Evolutionary conservation across 2,888 invertebrate genomes (phyloP), one percentile per base, ranked within the genome.

Genomic region (Heliconius aoede): DNA sequence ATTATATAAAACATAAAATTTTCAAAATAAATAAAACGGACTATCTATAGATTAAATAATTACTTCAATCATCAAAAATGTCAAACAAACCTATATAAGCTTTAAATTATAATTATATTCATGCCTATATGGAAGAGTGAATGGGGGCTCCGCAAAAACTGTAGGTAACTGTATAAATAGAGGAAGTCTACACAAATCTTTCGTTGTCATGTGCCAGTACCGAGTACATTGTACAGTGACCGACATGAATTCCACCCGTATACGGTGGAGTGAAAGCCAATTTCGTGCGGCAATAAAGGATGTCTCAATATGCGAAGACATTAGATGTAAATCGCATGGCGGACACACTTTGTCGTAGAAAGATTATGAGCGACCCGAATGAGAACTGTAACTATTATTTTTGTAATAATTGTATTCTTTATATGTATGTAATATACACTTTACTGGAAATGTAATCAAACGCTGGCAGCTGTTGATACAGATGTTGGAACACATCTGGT

Each of bases 401-500:
- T 60, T 36, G 40, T 58, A 68, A 40, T 51, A 40, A 58, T 11
- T 72, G 36, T 60, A 72, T 72, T 72, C 58, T 72, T 60, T 60
- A 60, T 36, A 26, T 72, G 60, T 36, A 26, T 72, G 60, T 40
- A 58, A 60, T 24, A 51, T 30, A 32, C 46, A 46, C 40, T 72
- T 74, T 72, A 26, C 67, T 78, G 74, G 55, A 67, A 76, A 74
- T 75, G 77, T 77, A 79, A 79, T 79, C 78, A 79, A 79, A 77
- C 68, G 61, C 60, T 62, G 64, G 74, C 79, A 77, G 77, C 77
- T 76, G 79, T 79, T 77, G 73, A 64, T 79, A 79, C 79, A 79
- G 77, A 79, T 79, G 79, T 77, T 77, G 67, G 58, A 64, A 69
- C 74, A 79, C 79, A 79, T 79, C 79, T 79, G 79, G 68, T 79